Conservation (phyloP, 2,797 vertebrate species). For the Oreochromis mossambicus region DNA sequence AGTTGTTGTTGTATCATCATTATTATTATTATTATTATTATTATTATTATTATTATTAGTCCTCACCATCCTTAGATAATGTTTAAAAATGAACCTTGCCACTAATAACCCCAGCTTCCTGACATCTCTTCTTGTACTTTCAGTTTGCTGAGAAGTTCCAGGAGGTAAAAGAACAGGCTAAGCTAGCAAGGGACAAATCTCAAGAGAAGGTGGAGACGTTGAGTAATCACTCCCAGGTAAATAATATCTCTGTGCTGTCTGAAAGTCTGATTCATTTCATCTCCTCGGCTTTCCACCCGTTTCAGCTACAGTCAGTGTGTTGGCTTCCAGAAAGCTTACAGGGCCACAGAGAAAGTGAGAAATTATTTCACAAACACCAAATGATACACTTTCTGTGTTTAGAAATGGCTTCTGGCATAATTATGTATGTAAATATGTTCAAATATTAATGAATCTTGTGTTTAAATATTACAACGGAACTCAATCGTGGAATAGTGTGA, state of each 20-base stretch:
- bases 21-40: accelerated
- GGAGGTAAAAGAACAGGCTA: conserved; percentile 94
- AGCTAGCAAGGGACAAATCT: conserved; percentile 88
- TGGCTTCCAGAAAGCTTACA: background rate
- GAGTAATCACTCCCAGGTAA: conserved; percentile 93
- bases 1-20: background rate
- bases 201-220: conserved; percentile 91
- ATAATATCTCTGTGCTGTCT: background rate
- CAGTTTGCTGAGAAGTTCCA: conserved; percentile 98
- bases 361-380: background rate
- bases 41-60: accelerated
- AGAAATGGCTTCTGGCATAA: background rate
- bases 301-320: background rate
- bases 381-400: background rate
- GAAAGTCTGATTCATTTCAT: background rate
- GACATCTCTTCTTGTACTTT: conserved; percentile 3
- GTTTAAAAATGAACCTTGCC: background rate
- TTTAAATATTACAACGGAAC: background rate
- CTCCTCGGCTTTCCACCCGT: background rate
- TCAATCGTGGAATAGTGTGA: background rate
- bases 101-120: background rate
- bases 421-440: background rate
- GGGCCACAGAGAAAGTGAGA: background rate
- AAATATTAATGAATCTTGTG: background rate
- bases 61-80: background rate